These are phyloP conservation scores for Sardinella longiceps DNA, from an alignment of 2,797 vertebrate genomes.

Conservation along the genomic window DNA sequence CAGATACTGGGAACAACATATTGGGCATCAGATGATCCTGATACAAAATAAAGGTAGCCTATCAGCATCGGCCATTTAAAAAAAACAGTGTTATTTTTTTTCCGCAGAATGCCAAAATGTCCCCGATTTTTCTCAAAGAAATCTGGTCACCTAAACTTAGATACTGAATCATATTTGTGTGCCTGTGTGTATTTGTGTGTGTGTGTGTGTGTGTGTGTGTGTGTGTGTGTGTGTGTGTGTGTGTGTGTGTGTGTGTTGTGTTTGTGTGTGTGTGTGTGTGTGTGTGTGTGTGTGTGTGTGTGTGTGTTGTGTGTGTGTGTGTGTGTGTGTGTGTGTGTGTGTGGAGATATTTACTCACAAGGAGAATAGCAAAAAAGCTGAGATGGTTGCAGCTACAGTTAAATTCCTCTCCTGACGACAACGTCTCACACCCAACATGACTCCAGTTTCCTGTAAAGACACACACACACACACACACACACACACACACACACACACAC, in stretches of 20 bases:
- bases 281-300: background rate
- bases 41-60: too few relatives aligned
- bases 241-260: background rate
- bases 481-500: background rate
- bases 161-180: too few relatives aligned
- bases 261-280: constrained; percentile 1
- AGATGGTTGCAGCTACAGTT: constrained; percentile 74
- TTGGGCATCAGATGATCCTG: too few relatives aligned
- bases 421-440: constrained; percentile 59
- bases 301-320: background rate
- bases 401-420: background rate
- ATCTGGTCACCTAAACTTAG: too few relatives aligned
- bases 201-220: background rate
- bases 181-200: background rate
- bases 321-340: background rate
- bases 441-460: constrained; percentile 66
- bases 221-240: background rate
- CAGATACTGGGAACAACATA: too few relatives aligned
- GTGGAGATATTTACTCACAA: constrained; percentile 63
- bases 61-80: too few relatives aligned
- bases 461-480: background rate
- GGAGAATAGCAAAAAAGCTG: constrained; percentile 79
- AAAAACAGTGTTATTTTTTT: too few relatives aligned
- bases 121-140: too few relatives aligned
- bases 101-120: too few relatives aligned